Conservation (phyloP, 2,113 vertebrate genomes). For the Scalopus aquaticus region DNA sequence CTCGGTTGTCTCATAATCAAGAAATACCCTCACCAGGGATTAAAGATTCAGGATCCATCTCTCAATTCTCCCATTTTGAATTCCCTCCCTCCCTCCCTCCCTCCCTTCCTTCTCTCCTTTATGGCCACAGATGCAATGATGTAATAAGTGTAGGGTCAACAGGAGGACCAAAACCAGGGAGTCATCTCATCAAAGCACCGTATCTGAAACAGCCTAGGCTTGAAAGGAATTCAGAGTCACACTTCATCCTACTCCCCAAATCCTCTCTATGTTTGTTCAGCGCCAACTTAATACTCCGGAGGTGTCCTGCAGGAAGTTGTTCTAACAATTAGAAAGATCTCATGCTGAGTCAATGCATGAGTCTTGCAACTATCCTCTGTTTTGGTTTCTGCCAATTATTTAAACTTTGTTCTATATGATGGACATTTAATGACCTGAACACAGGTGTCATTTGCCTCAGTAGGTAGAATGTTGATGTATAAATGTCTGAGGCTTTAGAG, state of each 20-base stretch:
- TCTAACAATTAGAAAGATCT: not conserved
- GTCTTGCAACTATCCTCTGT: not conserved
- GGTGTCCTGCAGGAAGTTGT: not conserved
- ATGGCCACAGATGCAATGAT: not conserved
- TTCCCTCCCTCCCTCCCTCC: too few relatives aligned
- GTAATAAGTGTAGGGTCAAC: not conserved
- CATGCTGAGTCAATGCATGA: not conserved
- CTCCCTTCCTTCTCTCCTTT: not conserved
- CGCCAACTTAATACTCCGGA: not conserved
- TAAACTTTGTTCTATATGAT: not conserved
- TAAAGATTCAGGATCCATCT: not conserved
- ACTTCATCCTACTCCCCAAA: not conserved
- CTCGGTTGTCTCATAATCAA: not conserved
- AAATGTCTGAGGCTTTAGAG: not conserved
- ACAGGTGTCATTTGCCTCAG: not conserved
- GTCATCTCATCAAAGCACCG: not conserved
- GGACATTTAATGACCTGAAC: not conserved
- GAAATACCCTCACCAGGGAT: not conserved
- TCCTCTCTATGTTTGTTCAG: not conserved
- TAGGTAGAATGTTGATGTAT: not conserved
- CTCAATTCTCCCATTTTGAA: not conserved
- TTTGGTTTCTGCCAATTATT: not conserved
- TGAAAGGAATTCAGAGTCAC: not conserved
- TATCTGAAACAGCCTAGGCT: not conserved
- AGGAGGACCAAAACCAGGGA: not conserved